These are phyloP conservation scores for Sebastes itinus DNA, from an alignment of 2,797 vertebrate genomes.

Conservation along the genomic window DNA sequence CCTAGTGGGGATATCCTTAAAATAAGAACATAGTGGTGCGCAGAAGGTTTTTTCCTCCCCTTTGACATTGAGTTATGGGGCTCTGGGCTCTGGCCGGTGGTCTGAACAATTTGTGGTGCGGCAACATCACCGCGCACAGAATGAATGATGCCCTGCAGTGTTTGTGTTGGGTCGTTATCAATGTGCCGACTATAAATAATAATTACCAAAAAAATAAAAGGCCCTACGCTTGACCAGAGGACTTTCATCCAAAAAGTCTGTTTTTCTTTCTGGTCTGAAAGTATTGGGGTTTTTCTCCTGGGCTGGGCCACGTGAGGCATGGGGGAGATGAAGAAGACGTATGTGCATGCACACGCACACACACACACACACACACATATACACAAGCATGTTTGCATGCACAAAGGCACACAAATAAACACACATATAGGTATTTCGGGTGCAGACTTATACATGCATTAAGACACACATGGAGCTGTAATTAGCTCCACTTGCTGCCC, in stretches of 20 bases:
- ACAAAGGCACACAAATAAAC: slow-evolving; percentile 1
- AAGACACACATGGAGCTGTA: slow-evolving; percentile 29
- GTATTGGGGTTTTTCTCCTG: slow-evolving; percentile 75
- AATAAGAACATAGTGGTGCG: slow-evolving; percentile 74
- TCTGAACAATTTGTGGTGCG: slow-evolving; percentile 85
- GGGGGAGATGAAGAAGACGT: slow-evolving; percentile 58
- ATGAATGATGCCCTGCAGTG: slow-evolving; percentile 85
- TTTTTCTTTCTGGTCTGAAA: slow-evolving; percentile 82
- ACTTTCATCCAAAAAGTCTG: slow-evolving; percentile 80
- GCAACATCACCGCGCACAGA: slow-evolving; percentile 81
- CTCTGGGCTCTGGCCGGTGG: slow-evolving; percentile 85
- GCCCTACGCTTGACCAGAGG: slow-evolving; percentile 81
- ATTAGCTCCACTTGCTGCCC: slow-evolving; percentile 62
- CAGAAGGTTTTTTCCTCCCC: slow-evolving; percentile 67
- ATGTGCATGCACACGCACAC: slow-evolving; percentile 6
- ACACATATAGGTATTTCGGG: not conserved
- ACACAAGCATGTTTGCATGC: slow-evolving; percentile 19
- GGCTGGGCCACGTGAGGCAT: slow-evolving; percentile 72
- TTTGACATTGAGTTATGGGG: slow-evolving; percentile 86
- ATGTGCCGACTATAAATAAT: slow-evolving; percentile 87
- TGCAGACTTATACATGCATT: not conserved
- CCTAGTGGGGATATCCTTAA: slow-evolving; percentile 76
- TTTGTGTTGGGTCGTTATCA: slow-evolving; percentile 89
- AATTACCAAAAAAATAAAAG: slow-evolving; percentile 82
- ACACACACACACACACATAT: not conserved